Conservation (phyloP, 2,113 vertebrate species). For the Callorhinus ursinus region DNA sequence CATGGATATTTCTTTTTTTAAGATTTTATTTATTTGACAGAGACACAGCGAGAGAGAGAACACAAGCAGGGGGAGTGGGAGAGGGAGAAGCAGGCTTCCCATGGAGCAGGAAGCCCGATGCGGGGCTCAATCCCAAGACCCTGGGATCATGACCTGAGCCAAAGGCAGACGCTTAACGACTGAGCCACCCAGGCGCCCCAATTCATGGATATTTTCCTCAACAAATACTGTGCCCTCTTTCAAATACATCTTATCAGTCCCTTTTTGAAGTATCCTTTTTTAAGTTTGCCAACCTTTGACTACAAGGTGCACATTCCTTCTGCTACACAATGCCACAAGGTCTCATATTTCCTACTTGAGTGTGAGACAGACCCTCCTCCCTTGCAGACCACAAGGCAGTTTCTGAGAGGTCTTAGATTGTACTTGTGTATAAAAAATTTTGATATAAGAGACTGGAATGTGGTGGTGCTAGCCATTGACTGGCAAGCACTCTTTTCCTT, state of each 20-base stretch:
- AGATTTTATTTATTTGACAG: background rate
- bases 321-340: background rate
- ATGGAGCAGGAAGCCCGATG: background rate
- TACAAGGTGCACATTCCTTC: background rate
- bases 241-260: background rate
- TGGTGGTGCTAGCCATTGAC: background rate
- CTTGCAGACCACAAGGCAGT: background rate
- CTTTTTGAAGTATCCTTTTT: background rate
- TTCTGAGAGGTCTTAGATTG: background rate
- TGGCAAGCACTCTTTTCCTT: background rate
- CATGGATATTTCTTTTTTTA: background rate
- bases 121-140: background rate
- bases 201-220: background rate
- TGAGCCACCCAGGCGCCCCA: background rate
- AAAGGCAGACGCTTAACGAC: background rate
- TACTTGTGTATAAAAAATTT: background rate
- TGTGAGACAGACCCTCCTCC: background rate
- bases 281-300: background rate
- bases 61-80: too few species aligned
- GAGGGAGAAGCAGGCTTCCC: too few species aligned
- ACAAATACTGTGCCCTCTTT: slow-evolving; percentile 25
- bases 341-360: background rate
- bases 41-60: too few species aligned
- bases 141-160: background rate
- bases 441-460: background rate